Base-by-base conservation (phyloP, 2,888 invertebrate genomes). In the Hyalella azteca region DNA sequence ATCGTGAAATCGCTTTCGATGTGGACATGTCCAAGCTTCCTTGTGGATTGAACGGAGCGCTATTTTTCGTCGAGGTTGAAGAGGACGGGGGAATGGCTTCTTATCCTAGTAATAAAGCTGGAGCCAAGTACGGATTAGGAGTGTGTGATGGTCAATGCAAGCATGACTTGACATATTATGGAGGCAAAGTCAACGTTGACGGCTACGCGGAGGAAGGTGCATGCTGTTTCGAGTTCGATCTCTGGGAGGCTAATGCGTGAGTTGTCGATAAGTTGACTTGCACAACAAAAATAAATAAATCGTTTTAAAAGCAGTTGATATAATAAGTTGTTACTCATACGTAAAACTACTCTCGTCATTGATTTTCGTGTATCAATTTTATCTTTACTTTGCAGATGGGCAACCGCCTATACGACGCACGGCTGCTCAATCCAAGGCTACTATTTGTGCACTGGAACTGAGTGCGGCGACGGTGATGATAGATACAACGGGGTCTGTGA, bases 81-180 rank as follows among this genome's bases (percentile, higher is more conserved):
- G 81, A 79, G 32, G 84, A 84, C 77, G 84, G 84, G 26, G 84
- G 84, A 26, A 41, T 60, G 48, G 59, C 78, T 49, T 81, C 77
- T 41, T 83, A 81, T 48, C 78, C 81, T 13, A 80, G 78, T 36
- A 66, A 66, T 19, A n/a, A 29, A 19, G 84, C 79, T 15, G 84
- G 84, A 48, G 84, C 84, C 39, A 78, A 78, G 54, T 84, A 80
- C 49, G 84, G 84, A 50, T 81, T 81, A 29, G 84, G 84, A 32
- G 80, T 81, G 32, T 84, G 84, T 66, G 84, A 84, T 66, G 84
- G 83, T 7, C 84, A 84, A 40, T 84, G 84, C 73, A 83, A 83
- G 32, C 84, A 84, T 80, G 84, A 84, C 66, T 41, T 84, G 48
- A 78, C 84, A 66, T 84, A 77, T 76, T 82, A 84, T 73, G 78